Percentiles rank a stretch among this genome's conserved stretches.
Evolutionary conservation across 1,140 invertebrate genomes (phyloP).

Genomic region (Phortica variegata): DNA sequence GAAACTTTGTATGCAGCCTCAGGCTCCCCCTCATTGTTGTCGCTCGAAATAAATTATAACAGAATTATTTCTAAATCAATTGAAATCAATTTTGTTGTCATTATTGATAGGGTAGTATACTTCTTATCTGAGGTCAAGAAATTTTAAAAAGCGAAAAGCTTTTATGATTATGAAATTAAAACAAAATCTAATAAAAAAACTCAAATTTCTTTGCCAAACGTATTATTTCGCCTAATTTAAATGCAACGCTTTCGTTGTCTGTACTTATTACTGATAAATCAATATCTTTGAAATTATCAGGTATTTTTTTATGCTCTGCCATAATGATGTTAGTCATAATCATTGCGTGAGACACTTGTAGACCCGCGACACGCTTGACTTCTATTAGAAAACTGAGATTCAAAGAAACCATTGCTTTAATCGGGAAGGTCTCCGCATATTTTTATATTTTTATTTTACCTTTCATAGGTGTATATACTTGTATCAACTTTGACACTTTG

Average conservation of each 20-base stretch:
- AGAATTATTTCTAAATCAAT: no score
- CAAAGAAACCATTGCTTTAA: neutral
- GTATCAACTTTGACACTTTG: conserved; percentile 28
- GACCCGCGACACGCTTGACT: conserved; percentile 29
- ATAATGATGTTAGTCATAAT: conserved; percentile 47
- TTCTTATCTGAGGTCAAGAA: no score
- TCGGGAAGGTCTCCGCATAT: neutral
- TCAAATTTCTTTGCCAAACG: conserved; percentile 35
- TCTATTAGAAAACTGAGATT: conserved; percentile 37
- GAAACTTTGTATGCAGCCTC: no score
- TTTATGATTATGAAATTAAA: no score
- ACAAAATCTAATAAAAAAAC: conserved; percentile 37
- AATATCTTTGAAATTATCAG: conserved; percentile 43
- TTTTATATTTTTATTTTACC: conserved; percentile 18
- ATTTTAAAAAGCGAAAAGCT: no score
- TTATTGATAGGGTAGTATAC: neutral
- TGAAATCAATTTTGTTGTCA: no score
- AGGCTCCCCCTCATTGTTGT: no score
- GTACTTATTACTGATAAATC: conserved; percentile 23
- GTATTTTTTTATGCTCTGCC: conserved; percentile 37
- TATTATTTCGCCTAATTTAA: conserved; percentile 39
- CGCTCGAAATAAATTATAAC: no score
- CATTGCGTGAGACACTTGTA: conserved; percentile 41
- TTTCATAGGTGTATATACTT: conserved; percentile 19
- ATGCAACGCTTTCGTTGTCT: conserved; percentile 12